Evolutionary conservation across 1,140 invertebrate species (phyloP).

Genomic region (Leptoteleia sp.): DNA sequence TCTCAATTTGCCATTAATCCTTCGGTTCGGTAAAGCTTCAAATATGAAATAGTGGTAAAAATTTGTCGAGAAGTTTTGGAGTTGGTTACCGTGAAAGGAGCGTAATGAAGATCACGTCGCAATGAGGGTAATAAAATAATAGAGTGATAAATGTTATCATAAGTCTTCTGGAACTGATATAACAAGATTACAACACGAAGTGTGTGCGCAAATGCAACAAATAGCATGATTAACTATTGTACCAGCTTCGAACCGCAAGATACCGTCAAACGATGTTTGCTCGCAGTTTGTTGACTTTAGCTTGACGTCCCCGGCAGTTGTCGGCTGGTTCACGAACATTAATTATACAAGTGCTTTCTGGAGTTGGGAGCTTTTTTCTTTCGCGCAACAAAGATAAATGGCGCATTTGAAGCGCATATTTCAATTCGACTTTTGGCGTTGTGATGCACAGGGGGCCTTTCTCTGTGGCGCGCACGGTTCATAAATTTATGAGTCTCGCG

Average conservation of each 20-base stretch:
- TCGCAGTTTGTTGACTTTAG: constrained; percentile 61
- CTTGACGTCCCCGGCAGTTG: constrained; percentile 59
- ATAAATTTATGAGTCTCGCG: constrained; percentile 30
- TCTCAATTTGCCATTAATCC: too few relatives aligned
- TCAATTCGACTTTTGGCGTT: constrained; percentile 46
- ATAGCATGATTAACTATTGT: constrained; percentile 61
- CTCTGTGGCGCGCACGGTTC: constrained; percentile 13
- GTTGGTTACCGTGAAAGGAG: background rate
- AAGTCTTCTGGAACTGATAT: constrained; percentile 35
- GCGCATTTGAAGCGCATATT: constrained; percentile 38
- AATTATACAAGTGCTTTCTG: constrained; percentile 60
- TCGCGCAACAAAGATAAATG: constrained; percentile 62
- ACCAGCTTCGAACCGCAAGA: constrained; percentile 53
- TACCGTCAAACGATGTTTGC: constrained; percentile 60
- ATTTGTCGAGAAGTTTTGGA: background rate
- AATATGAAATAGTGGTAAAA: too few relatives aligned
- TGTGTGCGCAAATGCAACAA: constrained; percentile 41
- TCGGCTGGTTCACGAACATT: constrained; percentile 54
- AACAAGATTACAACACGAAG: constrained; percentile 32
- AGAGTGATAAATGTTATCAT: constrained; percentile 43
- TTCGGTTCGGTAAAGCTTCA: too few relatives aligned
- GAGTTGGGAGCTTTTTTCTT: constrained; percentile 58
- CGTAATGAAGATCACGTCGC: background rate
- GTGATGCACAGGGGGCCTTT: constrained; percentile 28
- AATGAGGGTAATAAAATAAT: constrained; percentile 38